Evolutionary conservation across 2,888 invertebrate genomes (phyloP).

Genomic region (Neocrepidodera transversa): DNA sequence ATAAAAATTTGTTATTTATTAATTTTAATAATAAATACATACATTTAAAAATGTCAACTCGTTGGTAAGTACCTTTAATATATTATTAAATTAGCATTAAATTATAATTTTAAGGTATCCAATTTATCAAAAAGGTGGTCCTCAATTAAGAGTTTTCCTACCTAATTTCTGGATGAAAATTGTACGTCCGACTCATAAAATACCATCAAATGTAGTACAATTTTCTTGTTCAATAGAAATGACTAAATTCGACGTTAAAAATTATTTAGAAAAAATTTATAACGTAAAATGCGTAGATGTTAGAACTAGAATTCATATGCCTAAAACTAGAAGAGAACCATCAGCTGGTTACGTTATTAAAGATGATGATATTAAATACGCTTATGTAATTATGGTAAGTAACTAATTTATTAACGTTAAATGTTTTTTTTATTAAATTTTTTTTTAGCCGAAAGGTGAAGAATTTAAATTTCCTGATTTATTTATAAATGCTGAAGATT

Average conservation of each 20-base stretch:
- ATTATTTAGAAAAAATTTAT: conserved; percentile 96
- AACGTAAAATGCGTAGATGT: conserved; percentile 81
- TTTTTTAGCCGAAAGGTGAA: conserved; percentile 71
- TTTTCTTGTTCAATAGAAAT: conserved; percentile 95
- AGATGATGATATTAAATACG: conserved; percentile 83
- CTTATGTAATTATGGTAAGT: conserved; percentile 79
- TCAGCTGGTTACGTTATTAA: conserved; percentile 74
- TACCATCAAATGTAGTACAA: conserved; percentile 81
- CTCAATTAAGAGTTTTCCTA: conserved; percentile 90
- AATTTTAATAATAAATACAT: no score
- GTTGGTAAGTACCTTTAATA: conserved; percentile 32
- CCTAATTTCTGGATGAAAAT: conserved; percentile 99
- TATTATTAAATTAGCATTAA: not conserved
- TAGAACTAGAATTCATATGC: conserved; percentile 75
- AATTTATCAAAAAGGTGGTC: conserved; percentile 88
- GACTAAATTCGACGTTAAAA: conserved; percentile 88
- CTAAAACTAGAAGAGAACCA: conserved; percentile 69
- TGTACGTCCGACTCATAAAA: conserved; percentile 70
- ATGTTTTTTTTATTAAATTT: not conserved
- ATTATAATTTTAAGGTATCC: conserved; percentile 74
- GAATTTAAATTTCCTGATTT: conserved; percentile 81
- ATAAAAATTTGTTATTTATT: no score
- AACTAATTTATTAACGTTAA: not conserved
- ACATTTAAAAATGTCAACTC: conserved; percentile 38
- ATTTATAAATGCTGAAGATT: conserved; percentile 62